phyloP scores from a whole-genome alignment of 2,888 invertebrate genomes.

The Xiphydria camelus region DNA sequence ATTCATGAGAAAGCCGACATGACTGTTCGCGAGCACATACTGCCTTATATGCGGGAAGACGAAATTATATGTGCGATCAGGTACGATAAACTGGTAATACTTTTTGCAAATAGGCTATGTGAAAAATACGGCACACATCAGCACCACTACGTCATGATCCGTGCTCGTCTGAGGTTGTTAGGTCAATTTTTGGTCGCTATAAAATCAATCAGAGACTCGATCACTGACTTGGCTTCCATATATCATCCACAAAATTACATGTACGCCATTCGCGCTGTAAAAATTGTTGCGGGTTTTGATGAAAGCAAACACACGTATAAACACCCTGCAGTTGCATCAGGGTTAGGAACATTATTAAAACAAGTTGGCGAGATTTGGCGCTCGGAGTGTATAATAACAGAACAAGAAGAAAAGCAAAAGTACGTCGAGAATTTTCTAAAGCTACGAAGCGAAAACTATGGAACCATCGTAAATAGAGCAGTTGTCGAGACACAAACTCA shows the following conservation, averaged over 20 bases:
- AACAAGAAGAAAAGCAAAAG: background rate
- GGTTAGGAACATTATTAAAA: conserved; percentile 12
- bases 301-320: conserved; percentile 1
- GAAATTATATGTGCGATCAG: conserved; percentile 15
- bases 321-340: conserved; percentile 13
- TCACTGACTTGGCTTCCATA: conserved; percentile 6
- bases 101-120: conserved; percentile 22
- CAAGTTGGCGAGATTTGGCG: conserved; percentile 8
- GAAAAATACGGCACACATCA: conserved; percentile 17
- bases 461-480: conserved; percentile 10
- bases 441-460: conserved; percentile 7
- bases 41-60: conserved; percentile 23
- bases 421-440: conserved; percentile 5
- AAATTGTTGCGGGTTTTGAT: conserved; percentile 10
- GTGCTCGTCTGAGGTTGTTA: conserved; percentile 5
- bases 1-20: conserved; percentile 17
- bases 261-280: conserved; percentile 1
- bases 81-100: conserved; percentile 20
- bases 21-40: conserved; percentile 13
- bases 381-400: conserved; percentile 10
- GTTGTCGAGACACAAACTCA: conserved; percentile 8
- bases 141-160: conserved; percentile 19
- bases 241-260: conserved; percentile 1
- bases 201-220: conserved; percentile 5
- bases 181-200: conserved; percentile 12